phyloP scores from a whole-genome alignment of 2,797 vertebrate genomes.

The Enteromius unitaeniatus region DNA sequence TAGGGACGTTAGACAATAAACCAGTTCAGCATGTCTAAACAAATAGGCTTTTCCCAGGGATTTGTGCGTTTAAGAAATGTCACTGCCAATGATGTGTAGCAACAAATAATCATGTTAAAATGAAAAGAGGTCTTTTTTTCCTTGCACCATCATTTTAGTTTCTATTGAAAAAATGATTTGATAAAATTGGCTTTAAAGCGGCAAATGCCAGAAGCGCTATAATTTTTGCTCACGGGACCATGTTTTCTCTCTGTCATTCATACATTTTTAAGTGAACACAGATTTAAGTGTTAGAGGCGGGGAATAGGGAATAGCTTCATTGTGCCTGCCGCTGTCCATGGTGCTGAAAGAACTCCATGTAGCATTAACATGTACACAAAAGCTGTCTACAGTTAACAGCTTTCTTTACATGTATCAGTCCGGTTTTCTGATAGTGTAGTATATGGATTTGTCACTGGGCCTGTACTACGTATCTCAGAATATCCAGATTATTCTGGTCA shows the following conservation, averaged over 20 bases:
- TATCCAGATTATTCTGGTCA: neutral
- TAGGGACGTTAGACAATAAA: neutral
- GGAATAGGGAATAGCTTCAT: constrained; percentile 57
- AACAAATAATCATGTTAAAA: neutral
- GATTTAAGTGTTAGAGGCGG: constrained; percentile 36
- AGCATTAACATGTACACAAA: neutral
- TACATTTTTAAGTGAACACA: constrained; percentile 58
- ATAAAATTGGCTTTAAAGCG: constrained; percentile 28
- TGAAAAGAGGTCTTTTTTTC: neutral
- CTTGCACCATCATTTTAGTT: neutral
- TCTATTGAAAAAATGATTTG: neutral
- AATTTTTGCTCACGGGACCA: constrained; percentile 29
- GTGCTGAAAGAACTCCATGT: constrained; percentile 69
- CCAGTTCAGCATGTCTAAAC: constrained; percentile 17
- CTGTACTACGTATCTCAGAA: neutral
- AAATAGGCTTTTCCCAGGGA: neutral
- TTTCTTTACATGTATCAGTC: neutral
- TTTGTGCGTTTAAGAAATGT: neutral
- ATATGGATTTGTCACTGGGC: neutral
- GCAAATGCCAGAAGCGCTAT: constrained; percentile 33
- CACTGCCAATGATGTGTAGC: neutral
- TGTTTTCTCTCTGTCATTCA: constrained; percentile 36
- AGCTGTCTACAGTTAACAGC: constrained; percentile 8
- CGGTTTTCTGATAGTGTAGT: neutral
- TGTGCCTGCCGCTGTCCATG: constrained; percentile 76